Evolutionary conservation across 2,888 invertebrate genomes (phyloP), one percentile per base, ranked within the genome.

Genomic region (Boloria selene): DNA sequence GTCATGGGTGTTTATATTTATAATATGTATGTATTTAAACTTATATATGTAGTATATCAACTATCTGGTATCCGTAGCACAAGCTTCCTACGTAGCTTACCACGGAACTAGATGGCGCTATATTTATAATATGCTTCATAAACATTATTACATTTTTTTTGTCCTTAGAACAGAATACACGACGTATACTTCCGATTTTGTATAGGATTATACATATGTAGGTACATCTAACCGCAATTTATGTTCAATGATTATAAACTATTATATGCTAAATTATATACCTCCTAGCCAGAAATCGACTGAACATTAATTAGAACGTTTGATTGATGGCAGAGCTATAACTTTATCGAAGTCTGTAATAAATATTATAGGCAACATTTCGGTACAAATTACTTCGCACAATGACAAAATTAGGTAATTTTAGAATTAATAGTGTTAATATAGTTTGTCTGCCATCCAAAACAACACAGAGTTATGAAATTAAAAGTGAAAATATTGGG

Each of bases 301-400:
- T 45, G 17, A 51, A 58, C 50, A 56, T 31, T 58, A 64, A 58
- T 58, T 64, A 58, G 64, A 58, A 58, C 17, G 3, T 26, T 64
- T 58, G 51, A 64, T 64, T 51, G 51, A 58, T 58, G 56, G 50
- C 51, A n/a, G 16, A 58, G 58, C 64, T 31, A 62, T 62, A 51
- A 64, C 45, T 58, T 44, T 50, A 58, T 64, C 17, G 51, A 58
- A 64, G 58, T 58, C 18, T 6, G 26, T 64, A 64, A 64, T 64
- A 64, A 58, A 64, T 64, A 31, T 45, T 56, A 31, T 45, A 63
- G 22, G 56, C n/a, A 56, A 31, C 17, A 64, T 14, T 52, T 31
- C 56, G 51, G 14, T 58, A 38, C 26, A 50, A 49, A 59, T 50
- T 59, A 56, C 16, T 13, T 3, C 31, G 31, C 49, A 31, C 31